Evolutionary conservation across 2,113 vertebrate species (phyloP).

Genomic region (Dipodomys spectabilis): DNA sequence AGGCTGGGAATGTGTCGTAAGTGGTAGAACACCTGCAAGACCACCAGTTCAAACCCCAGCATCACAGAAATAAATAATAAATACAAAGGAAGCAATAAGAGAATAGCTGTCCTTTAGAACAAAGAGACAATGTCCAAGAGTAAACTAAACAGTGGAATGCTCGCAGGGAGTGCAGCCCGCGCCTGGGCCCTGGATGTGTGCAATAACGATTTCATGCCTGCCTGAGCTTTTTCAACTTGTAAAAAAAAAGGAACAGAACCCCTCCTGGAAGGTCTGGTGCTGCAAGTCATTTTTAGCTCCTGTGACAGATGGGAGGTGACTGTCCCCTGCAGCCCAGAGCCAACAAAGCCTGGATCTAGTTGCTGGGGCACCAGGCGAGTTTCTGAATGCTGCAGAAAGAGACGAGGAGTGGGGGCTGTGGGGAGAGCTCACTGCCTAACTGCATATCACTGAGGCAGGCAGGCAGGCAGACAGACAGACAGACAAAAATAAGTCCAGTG

Average conservation of each 20-base stretch:
- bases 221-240: neutral
- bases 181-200: neutral
- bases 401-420: too few relatives aligned
- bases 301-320: neutral
- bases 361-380: neutral
- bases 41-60: too few relatives aligned
- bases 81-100: too few relatives aligned
- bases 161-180: fast-evolving
- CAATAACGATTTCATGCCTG: neutral
- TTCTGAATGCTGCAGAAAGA: neutral
- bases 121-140: neutral
- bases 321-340: neutral
- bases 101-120: neutral
- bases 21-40: too few relatives aligned
- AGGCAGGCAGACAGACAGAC: neutral
- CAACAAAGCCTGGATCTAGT: neutral
- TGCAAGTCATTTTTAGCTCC: neutral
- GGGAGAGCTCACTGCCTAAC: too few relatives aligned
- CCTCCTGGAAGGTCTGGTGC: neutral
- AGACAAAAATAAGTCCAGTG: neutral
- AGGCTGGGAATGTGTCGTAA: too few relatives aligned
- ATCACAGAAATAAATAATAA: too few relatives aligned
- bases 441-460: neutral
- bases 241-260: neutral
- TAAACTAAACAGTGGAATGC: fast-evolving